phyloP scores from a whole-genome alignment of 2,797 vertebrate genomes.

The Myoxocephalus aenaeus region DNA sequence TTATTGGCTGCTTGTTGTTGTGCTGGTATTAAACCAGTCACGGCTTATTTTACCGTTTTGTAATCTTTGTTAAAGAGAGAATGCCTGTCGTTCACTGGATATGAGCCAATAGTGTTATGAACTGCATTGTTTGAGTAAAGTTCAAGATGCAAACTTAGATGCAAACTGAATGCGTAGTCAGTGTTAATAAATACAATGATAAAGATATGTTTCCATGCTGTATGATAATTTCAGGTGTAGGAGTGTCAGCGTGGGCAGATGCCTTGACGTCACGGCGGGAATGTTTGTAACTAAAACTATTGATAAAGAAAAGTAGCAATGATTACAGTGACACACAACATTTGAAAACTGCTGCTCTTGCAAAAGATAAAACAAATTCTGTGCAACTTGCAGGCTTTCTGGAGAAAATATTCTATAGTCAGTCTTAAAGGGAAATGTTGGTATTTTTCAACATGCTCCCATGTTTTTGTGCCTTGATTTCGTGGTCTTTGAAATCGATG shows the following conservation, averaged over 20 bases:
- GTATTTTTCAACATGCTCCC: neutral
- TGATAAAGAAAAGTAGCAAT: slow-evolving; percentile 40
- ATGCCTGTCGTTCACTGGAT: slow-evolving; percentile 18
- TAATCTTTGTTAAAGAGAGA: slow-evolving; percentile 44
- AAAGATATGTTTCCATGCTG: neutral
- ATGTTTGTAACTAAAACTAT: slow-evolving; percentile 30
- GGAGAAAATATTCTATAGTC: neutral
- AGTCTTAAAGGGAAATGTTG: neutral
- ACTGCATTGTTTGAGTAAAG: neutral
- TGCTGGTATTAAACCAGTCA: slow-evolving; percentile 21
- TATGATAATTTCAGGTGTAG: slow-evolving; percentile 44
- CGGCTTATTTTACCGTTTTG: slow-evolving; percentile 38
- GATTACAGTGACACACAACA: neutral
- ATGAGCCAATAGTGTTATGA: slow-evolving; percentile 3
- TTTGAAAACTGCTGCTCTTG: slow-evolving; percentile 8
- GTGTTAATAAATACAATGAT: neutral
- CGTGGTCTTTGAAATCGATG: neutral
- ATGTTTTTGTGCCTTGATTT: neutral
- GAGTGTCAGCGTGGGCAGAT: slow-evolving; percentile 27
- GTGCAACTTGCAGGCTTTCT: neutral
- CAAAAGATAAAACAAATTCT: slow-evolving; percentile 7
- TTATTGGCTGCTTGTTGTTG: slow-evolving; percentile 42
- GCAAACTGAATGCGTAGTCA: neutral
- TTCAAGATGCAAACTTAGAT: too few relatives aligned
- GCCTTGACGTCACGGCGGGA: slow-evolving; percentile 31